Conservation (phyloP, 1,140 invertebrate species). For the Ips typographus region DNA sequence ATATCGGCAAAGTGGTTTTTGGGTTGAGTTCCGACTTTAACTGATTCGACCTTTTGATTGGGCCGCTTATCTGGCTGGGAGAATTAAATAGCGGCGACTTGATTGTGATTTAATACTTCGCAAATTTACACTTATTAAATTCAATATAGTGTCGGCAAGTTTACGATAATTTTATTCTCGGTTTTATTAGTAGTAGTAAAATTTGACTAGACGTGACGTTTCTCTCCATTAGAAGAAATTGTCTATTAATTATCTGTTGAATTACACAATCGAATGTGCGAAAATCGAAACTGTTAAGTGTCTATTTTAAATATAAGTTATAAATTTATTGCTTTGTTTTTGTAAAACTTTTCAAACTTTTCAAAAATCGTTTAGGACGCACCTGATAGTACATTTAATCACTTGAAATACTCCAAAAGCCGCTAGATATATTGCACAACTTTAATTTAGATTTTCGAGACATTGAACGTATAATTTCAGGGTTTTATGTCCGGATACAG, state of each 20-base stretch:
- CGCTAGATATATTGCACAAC: no score
- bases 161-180: no score
- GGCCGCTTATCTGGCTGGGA: not conserved
- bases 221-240: not conserved
- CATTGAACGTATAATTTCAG: not conserved
- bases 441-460: constrained; percentile 4
- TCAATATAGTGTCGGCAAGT: not conserved
- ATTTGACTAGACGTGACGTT: no score
- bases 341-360: no score
- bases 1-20: constrained; percentile 2
- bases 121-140: not conserved
- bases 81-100: constrained; percentile 6
- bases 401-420: no score
- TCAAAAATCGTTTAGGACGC: no score
- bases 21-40: constrained; percentile 4
- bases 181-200: no score
- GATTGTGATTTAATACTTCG: constrained; percentile 6
- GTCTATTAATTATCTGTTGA: not conserved
- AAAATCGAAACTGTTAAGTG: not conserved
- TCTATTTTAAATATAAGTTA: no score
- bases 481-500: no score
- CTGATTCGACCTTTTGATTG: constrained; percentile 18
- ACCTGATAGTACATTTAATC: no score
- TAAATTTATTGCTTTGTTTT: no score
- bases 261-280: not conserved